Percentiles rank a stretch among this genome's conserved stretches.
These are phyloP conservation scores for Neomorphus geoffroyi DNA, from an alignment of 2,797 vertebrate species.

Conservation along the genomic window DNA sequence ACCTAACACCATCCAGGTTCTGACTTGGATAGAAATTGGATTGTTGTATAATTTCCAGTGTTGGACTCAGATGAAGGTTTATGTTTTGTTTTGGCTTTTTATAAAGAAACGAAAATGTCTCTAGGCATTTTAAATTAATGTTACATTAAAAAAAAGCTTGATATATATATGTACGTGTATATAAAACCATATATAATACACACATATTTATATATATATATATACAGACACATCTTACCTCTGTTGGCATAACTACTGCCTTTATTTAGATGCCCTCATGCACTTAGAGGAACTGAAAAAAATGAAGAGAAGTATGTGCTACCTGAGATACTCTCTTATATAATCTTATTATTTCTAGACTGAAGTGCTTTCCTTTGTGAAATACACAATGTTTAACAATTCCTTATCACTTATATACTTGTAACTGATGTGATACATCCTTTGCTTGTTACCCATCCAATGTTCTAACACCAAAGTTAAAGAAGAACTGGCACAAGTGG, in stretches of 20 bases:
- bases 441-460: not conserved
- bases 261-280: slow-evolving; percentile 26
- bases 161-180: not conserved
- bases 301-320: not conserved
- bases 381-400: not conserved
- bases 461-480: not conserved
- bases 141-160: not conserved
- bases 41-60: not conserved
- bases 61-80: slow-evolving; percentile 24
- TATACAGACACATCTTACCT: not conserved
- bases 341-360: not conserved
- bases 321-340: not conserved
- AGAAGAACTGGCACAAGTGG: not conserved
- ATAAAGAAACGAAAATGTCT: not conserved
- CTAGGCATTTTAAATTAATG: slow-evolving; percentile 21
- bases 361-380: not conserved
- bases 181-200: not conserved
- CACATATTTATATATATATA: not conserved
- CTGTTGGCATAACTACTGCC: not conserved
- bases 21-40: not conserved
- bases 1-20: not conserved
- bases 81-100: not conserved
- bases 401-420: not conserved
- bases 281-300: slow-evolving; percentile 6
- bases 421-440: not conserved